Base-by-base conservation (phyloP, 1,140 invertebrate genomes). In the Lucilia cuprina region DNA sequence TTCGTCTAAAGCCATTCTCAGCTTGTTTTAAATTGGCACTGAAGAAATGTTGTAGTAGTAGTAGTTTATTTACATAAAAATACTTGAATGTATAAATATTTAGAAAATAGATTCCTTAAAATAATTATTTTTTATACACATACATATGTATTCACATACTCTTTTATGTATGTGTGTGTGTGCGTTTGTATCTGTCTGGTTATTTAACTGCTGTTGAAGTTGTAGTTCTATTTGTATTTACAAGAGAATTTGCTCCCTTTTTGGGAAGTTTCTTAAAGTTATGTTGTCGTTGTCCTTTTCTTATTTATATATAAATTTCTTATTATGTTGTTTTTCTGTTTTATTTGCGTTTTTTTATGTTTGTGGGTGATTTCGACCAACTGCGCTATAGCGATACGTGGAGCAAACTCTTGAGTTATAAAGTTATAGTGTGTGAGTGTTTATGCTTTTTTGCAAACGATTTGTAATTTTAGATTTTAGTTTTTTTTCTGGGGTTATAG, bases 351-450 rank as follows among this genome's bases (percentile, higher is more conserved):
- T 0, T 47, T 80, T 47, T 80, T 41, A 9, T 47, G 35, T 14
- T 35, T 35, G 50, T 47, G 83, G 77, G 55, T 82, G 83, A 84
- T 70, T 82, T 80, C 75, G 83, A 35, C 34, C 78, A 82, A 82
- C 75, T 82, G 86, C 87, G 85, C 85, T 87, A 86, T 88, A 88
- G 87, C 88, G 87, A 87, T 87, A 88, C 88, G 87, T 89, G 88
- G 87, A 89, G 87, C 86, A 87, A 88, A 89, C 88, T 87, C 87
- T 87, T 86, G 80, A 87, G 88, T 85, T 89, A 87, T 84, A 85
- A 83, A 87, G 87, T 89, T 89, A 89, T 89, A 89, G 88, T 89
- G 88, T 88, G 88, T 89, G 88, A 88, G 88, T 49, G 5, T 47
- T 75, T 5, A 13, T 17, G 8, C 12, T 55, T 1, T n/a, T 17